These are phyloP conservation scores for Molanna angustata DNA, from an alignment of 2,888 invertebrate species.

Conservation along the genomic window DNA sequence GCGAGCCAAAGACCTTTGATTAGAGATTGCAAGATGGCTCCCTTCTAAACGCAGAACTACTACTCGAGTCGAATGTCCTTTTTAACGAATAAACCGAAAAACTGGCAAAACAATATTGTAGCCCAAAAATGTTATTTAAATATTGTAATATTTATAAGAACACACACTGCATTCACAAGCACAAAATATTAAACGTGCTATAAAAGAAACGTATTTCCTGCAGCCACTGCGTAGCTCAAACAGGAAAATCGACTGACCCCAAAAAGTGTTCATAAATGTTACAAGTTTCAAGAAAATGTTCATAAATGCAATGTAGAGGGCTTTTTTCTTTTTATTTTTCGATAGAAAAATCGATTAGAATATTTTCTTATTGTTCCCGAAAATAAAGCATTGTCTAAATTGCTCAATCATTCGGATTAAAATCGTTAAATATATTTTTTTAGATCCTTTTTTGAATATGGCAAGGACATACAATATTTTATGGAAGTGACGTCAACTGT, in stretches of 20 bases:
- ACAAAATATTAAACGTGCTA: conserved; percentile 38
- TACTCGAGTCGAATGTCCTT: conserved; percentile 58
- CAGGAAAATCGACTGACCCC: conserved; percentile 49
- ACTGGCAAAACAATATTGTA: conserved; percentile 28
- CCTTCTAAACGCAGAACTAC: conserved; percentile 76
- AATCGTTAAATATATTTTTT: too few relatives aligned
- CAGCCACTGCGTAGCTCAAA: conserved; percentile 52
- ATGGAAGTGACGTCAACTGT: conserved; percentile 28
- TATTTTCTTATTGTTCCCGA: too few relatives aligned
- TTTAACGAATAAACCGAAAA: conserved; percentile 8
- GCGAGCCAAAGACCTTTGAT: conserved; percentile 82
- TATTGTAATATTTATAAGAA: conserved; percentile 42
- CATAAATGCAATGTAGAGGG: too few relatives aligned
- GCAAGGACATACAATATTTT: conserved; percentile 30
- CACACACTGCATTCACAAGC: conserved; percentile 12
- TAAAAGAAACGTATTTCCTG: conserved; percentile 34
- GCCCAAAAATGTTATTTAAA: conserved; percentile 45
- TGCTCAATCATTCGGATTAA: too few relatives aligned
- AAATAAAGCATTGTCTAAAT: too few relatives aligned
- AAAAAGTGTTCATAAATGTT: conserved; percentile 2
- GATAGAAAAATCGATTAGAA: too few relatives aligned
- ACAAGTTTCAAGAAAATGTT: too few relatives aligned
- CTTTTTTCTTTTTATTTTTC: too few relatives aligned
- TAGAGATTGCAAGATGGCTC: conserved; percentile 46
- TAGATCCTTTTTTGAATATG: too few relatives aligned